These are phyloP conservation scores for Vanessa tameamea DNA, from an alignment of 1,140 invertebrate species.

Conservation along the genomic window DNA sequence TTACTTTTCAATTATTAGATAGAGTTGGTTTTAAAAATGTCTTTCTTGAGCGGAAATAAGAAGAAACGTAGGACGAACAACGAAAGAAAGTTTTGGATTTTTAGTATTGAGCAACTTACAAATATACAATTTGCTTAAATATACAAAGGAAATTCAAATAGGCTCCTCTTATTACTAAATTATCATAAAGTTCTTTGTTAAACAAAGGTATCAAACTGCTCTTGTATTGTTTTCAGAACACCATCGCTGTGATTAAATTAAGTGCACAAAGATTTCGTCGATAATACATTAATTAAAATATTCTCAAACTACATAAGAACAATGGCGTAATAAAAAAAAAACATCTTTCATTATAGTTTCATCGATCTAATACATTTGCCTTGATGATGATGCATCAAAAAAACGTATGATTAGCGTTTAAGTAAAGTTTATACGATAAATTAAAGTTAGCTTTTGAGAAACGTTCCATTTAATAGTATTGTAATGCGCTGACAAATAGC, in stretches of 20 bases:
- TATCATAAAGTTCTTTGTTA: slow-evolving; percentile 48
- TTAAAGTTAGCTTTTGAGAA: background rate
- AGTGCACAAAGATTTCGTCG: background rate
- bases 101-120: background rate
- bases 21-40: background rate
- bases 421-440: too few species aligned
- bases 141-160: slow-evolving; percentile 33
- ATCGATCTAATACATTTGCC: too few species aligned
- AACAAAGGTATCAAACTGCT: slow-evolving; percentile 37
- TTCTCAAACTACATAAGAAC: too few species aligned
- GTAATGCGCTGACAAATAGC: background rate
- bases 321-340: too few species aligned
- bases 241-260: slow-evolving; percentile 11
- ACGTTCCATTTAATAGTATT: slow-evolving; percentile 2
- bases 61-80: too few species aligned
- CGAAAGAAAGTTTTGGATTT: background rate
- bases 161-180: slow-evolving; percentile 41
- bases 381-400: background rate
- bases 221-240: slow-evolving; percentile 38
- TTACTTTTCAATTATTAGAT: background rate
- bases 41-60: too few species aligned
- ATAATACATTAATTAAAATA: background rate
- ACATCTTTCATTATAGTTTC: background rate
- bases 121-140: slow-evolving; percentile 13
- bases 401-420: background rate